Conservation (phyloP, 2,113 vertebrate genomes). For the Rutilus rutilus region DNA sequence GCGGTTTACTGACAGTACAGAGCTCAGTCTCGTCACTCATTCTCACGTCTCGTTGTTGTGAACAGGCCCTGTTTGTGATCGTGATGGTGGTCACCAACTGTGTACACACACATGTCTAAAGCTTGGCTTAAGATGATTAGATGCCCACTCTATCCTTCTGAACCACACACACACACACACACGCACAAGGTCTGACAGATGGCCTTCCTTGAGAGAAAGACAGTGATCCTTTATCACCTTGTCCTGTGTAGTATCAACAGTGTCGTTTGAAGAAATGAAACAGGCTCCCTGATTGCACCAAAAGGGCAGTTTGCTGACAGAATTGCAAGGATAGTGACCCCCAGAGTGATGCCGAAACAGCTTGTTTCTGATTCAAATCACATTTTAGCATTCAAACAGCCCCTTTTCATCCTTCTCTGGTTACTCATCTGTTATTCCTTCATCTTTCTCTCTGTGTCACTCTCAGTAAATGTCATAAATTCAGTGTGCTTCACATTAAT, state of each 20-base stretch:
- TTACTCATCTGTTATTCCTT: background rate
- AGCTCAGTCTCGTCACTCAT: background rate
- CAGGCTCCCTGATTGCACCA: background rate
- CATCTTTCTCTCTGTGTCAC: background rate
- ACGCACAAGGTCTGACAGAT: conserved; percentile 47
- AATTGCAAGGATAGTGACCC: background rate
- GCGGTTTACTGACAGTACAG: background rate
- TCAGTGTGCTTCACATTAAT: conserved; percentile 1
- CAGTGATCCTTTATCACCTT: conserved; percentile 34
- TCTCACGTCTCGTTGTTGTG: conserved; percentile 7
- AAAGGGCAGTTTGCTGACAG: conserved; percentile 27
- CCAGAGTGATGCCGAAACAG: background rate
- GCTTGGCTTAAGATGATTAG: conserved; percentile 42
- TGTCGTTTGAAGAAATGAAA: conserved; percentile 31
- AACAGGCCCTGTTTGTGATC: conserved; percentile 24
- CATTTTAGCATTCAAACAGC: conserved; percentile 27
- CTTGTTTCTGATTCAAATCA: conserved; percentile 31
- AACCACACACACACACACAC: conserved; percentile 18
- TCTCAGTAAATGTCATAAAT: conserved; percentile 16
- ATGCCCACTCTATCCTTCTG: conserved; percentile 46
- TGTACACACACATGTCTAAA: conserved; percentile 32
- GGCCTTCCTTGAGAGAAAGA: conserved; percentile 41
- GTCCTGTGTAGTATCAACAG: conserved; percentile 32
- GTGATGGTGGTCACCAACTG: conserved; percentile 35
- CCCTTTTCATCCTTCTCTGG: background rate